Base-by-base conservation (phyloP, 1,140 invertebrate genomes). In the Trichoplusia ni region DNA sequence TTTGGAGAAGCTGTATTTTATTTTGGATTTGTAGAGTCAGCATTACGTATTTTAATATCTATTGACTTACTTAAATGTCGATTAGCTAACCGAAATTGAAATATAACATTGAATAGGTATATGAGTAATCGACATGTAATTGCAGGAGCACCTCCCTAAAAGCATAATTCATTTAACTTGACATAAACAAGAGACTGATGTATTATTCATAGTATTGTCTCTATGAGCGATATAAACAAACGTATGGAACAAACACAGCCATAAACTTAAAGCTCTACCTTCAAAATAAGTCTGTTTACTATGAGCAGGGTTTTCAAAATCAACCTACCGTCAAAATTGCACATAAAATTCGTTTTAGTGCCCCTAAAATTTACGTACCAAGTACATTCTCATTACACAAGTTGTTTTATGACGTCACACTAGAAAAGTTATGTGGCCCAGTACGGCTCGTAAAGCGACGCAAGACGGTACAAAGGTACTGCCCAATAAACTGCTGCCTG, bases 341-440 rank as follows among this genome's bases (percentile, higher is more conserved):
- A 16, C 51, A 23, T 25, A 54, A 54, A 54, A 38, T 37, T 40
- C 21, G 35, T 54, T 54, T 54, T 38, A 54, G 18, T 38, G 51
- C 19, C n/a, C 33, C 31, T 54, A 54, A 54, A 54, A 40, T 54
- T 54, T 54, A 54, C 51, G 51, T 54, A 35, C 7, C 19, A 38
- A 54, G 33, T 54, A 38, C 35, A 38, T 54, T 54, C 51, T 54
- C 51, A 54, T 38, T 38, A 54, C 51, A 21, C 21, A 54, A 54
- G n/a, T 54, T 54, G 33, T 54, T 54, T 54, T 38, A 54, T 37
- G 23, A 54, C 51, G 51, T 54, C 33, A 40, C 33, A 54, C 51
- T 54, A 38, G 35, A 54, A 40, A 54, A 54, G 51, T 38, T 54
- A 54, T 54, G 40, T 38, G 51, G 13, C 51, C n/a, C 19, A 27